These are phyloP conservation scores for Rousettus madagascariensis DNA, from an alignment of 2,797 vertebrate genomes.

Conservation along the genomic window DNA sequence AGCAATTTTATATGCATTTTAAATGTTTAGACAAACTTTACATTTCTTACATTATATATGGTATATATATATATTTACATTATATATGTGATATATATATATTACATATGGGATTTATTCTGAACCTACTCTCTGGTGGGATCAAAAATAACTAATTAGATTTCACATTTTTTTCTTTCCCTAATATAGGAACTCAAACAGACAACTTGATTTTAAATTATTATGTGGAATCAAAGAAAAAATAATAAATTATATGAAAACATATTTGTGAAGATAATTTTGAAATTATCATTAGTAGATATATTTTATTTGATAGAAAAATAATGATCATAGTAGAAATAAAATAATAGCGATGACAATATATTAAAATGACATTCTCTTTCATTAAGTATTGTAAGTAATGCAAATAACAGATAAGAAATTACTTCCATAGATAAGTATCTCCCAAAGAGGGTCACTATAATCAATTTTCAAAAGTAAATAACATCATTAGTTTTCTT, in stretches of 20 bases:
- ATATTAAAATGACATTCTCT: constrained; percentile 6
- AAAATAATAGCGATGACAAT: constrained; percentile 32
- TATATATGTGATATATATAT: neutral
- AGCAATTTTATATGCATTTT: constrained; percentile 21
- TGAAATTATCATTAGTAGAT: constrained; percentile 35
- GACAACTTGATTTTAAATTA: constrained; percentile 32
- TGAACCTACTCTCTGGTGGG: neutral
- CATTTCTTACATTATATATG: neutral
- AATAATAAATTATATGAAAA: constrained; percentile 40
- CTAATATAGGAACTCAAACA: neutral
- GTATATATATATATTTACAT: neutral
- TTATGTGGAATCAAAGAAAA: neutral
- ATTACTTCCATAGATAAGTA: neutral
- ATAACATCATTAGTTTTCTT: constrained; percentile 22
- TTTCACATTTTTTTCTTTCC: neutral
- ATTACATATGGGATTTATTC: neutral
- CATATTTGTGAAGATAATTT: constrained; percentile 35
- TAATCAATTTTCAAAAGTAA: constrained; percentile 47
- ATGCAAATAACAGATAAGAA: constrained; percentile 1
- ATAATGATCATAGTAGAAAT: constrained; percentile 32
- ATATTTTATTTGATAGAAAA: constrained; percentile 57
- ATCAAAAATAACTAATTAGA: constrained; percentile 35
- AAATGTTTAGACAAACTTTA: constrained; percentile 23
- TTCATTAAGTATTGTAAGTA: neutral
- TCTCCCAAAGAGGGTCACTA: neutral